Evolutionary conservation across 1,140 invertebrate genomes (phyloP), one percentile per base, ranked within the genome.

Genomic region (Dufourea novaeangliae): DNA sequence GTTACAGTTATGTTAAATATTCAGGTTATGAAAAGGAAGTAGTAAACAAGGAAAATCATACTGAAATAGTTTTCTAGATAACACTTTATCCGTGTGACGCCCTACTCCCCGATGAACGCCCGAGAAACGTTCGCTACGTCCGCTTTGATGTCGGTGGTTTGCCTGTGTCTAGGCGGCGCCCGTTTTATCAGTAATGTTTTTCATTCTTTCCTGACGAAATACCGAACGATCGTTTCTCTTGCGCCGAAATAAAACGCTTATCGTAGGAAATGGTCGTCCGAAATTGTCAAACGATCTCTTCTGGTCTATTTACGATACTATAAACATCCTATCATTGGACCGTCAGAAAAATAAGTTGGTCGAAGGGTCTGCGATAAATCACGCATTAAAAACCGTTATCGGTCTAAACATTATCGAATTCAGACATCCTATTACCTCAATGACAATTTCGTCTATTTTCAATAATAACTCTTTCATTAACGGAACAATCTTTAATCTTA

Each of bases 331-430:
- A 46, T 56, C 63, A 22, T 10, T 17, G 0, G 22, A 54, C 10
- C 37, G 41, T n/a, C 10, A 27, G 17, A 37, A 29, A 64, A 27
- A 41, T 41, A 50, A 20, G 46, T 39, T 0, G 62, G 39, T 41
- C 27, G 2, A 67, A 74, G 50, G 62, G 37, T 20, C n/a, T 5
- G 11, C 37, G 64, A 76, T 76, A 68, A 27, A 39, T 75, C 39
- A 3, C 1, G 22, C 0, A 11, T 20, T 11, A 10, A 61, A 61
- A n/a, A n/a, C 29, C 6, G n/a, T 22, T 37, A n/a, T n/a, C n/a
- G n/a, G n/a, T n/a, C n/a, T n/a, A 57, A 25, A 57, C 14, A 5
- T 12, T 32, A 12, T 27, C 41, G 0, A 29, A 64, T 64, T 41
- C 5, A 27, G 11, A 25, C 8, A 59, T 12, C 29, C 3, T 7